These are phyloP conservation scores for Nycteola revayana DNA, from an alignment of 2,888 invertebrate species.

Conservation along the genomic window DNA sequence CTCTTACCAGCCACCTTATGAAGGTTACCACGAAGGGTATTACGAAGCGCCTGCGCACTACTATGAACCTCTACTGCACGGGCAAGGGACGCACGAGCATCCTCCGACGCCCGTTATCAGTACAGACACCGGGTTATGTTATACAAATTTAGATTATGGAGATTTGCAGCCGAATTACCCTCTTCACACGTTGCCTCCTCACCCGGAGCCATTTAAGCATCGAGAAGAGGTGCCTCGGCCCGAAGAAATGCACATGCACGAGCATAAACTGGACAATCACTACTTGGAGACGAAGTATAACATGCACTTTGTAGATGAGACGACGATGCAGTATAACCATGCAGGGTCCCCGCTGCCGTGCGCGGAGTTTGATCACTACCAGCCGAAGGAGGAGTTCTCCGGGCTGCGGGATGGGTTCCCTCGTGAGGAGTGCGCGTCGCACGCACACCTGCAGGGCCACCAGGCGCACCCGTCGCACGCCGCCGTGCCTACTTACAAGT, in stretches of 20 bases:
- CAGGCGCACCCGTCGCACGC: constrained; percentile 79
- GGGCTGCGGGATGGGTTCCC: constrained; percentile 64
- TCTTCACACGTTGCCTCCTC: constrained; percentile 78
- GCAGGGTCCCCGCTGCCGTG: constrained; percentile 75
- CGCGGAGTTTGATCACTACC: constrained; percentile 82
- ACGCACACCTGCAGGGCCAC: constrained; percentile 57
- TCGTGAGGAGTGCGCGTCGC: constrained; percentile 56
- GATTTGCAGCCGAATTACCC: constrained; percentile 74
- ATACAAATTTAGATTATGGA: constrained; percentile 93
- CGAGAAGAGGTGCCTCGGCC: constrained; percentile 82
- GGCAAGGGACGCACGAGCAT: constrained; percentile 68
- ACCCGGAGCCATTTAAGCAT: constrained; percentile 75
- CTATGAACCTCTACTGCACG: constrained; percentile 73
- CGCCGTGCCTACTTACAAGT: constrained; percentile 95
- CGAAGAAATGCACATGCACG: constrained; percentile 67
- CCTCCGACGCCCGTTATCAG: constrained; percentile 87
- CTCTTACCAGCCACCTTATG: constrained; percentile 66
- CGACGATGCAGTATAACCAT: constrained; percentile 66
- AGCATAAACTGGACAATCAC: constrained; percentile 72
- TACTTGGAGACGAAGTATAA: constrained; percentile 79
- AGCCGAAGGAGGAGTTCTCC: constrained; percentile 84
- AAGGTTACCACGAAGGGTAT: constrained; percentile 72
- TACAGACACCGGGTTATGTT: constrained; percentile 93
- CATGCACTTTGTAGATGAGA: constrained; percentile 75
- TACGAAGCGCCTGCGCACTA: constrained; percentile 75